A percentile compares a stretch with the other conserved stretches of the same genome.
Conservation (phyloP, 2,113 vertebrate species). For the Orcinus orca region DNA sequence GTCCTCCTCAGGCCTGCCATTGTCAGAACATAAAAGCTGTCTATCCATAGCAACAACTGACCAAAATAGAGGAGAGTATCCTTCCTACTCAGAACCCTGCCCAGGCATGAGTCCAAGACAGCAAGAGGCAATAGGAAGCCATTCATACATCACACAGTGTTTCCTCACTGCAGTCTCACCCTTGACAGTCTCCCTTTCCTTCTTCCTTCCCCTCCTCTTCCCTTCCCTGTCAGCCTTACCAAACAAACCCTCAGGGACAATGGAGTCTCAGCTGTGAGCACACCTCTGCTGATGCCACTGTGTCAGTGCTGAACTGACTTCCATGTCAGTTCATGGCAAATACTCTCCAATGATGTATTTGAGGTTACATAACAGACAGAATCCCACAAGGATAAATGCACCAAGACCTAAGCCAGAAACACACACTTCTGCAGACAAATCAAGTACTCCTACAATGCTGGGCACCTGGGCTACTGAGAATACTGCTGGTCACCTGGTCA, state of each 20-base stretch:
- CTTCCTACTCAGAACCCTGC: neutral
- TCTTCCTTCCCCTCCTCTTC: neutral
- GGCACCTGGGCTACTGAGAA: neutral
- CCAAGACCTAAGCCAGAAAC: conserved; percentile 2
- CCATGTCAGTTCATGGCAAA: neutral
- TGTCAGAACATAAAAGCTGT: neutral
- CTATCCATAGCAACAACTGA: neutral
- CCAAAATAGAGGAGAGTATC: neutral
- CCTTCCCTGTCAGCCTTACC: neutral
- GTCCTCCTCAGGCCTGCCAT: neutral
- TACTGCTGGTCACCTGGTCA: neutral
- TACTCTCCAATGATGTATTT: neutral
- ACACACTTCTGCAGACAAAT: neutral
- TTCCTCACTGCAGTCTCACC: neutral
- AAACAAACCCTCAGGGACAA: neutral
- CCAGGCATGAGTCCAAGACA: neutral
- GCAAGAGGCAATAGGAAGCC: neutral
- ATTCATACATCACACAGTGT: neutral
- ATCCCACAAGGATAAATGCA: neutral
- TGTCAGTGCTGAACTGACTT: neutral
- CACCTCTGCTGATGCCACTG: neutral
- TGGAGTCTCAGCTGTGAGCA: neutral
- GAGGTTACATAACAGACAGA: neutral
- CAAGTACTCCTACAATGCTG: neutral
- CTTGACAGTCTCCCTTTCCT: neutral